phyloP scores from a whole-genome alignment of 2,113 vertebrate species.

The Rhineura floridana region DNA sequence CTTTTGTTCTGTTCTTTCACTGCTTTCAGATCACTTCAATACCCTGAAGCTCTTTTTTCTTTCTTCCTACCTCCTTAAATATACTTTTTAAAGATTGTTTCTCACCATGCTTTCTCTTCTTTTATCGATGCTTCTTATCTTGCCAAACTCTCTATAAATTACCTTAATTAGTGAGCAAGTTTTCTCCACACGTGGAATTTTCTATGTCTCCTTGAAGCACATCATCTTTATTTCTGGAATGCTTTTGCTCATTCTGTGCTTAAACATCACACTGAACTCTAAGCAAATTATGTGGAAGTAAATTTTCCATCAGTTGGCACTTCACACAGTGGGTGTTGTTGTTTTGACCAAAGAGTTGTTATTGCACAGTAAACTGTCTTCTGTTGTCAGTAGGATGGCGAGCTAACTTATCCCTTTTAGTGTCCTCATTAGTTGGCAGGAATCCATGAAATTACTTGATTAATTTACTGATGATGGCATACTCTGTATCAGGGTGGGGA shows the following conservation, averaged over 20 bases:
- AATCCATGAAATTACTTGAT: not conserved
- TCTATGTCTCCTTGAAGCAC: not conserved
- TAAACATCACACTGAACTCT: conserved; percentile 7
- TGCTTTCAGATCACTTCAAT: conserved; percentile 29
- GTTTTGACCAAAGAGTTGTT: not conserved
- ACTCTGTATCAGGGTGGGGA: too few species aligned
- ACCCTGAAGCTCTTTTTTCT: not conserved
- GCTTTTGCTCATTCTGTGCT: not conserved
- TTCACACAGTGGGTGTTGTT: not conserved
- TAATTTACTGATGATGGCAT: not conserved
- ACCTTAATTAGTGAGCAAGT: not conserved
- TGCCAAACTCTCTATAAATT: not conserved
- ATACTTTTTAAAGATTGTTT: not conserved
- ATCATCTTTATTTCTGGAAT: conserved; percentile 1
- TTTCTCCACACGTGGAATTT: not conserved
- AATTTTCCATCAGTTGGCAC: not conserved
- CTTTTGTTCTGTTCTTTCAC: not conserved
- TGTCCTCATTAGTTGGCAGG: not conserved
- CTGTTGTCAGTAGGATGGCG: not conserved
- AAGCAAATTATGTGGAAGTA: not conserved
- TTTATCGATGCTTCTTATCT: not conserved
- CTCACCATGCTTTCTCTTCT: not conserved
- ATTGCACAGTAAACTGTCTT: not conserved
- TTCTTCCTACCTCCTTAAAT: conserved; percentile 9
- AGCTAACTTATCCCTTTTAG: not conserved